Conservation (phyloP, 1,140 invertebrate genomes). For the Drosophila arizonae region DNA sequence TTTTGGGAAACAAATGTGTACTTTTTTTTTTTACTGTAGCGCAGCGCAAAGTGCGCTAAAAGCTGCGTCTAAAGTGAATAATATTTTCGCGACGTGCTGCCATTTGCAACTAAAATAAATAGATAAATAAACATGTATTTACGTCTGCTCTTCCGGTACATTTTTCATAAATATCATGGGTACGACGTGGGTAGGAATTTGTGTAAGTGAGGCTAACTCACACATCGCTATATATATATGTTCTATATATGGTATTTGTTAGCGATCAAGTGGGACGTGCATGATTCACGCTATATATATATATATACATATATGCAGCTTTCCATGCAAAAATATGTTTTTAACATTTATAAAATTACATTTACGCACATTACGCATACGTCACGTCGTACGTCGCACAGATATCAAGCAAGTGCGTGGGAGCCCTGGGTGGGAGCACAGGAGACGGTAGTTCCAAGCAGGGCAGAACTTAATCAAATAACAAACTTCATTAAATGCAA, state of each 20-base stretch:
- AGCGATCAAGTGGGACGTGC: slow-evolving; percentile 73
- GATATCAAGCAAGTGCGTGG: background rate
- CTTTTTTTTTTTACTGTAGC: slow-evolving; percentile 19
- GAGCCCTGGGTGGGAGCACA: background rate
- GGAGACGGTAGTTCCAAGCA: background rate
- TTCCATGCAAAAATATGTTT: slow-evolving; percentile 63
- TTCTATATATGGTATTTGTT: slow-evolving; percentile 57
- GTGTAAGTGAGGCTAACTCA: background rate
- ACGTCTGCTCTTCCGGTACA: slow-evolving; percentile 29
- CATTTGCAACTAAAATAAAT: slow-evolving; percentile 76
- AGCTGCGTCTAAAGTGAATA: slow-evolving; percentile 70
- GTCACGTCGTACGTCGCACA: slow-evolving; percentile 16
- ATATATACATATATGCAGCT: slow-evolving; percentile 58
- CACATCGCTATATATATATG: background rate
- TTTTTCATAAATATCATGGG: slow-evolving; percentile 72
- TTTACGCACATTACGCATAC: slow-evolving; percentile 62
- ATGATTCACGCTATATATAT: slow-evolving; percentile 22
- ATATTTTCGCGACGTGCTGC: slow-evolving; percentile 73
- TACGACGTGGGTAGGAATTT: slow-evolving; percentile 17
- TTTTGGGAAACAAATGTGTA: too few relatives aligned
- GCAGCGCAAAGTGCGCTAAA: slow-evolving; percentile 50
- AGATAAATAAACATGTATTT: slow-evolving; percentile 47
- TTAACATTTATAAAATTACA: slow-evolving; percentile 58
- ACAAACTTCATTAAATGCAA: slow-evolving; percentile 57
- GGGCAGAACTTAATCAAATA: slow-evolving; percentile 49